Percentiles rank a stretch among this genome's conserved stretches.
These are phyloP conservation scores for Bellardia pandia DNA, from an alignment of 2,888 invertebrate genomes.

Conservation along the genomic window DNA sequence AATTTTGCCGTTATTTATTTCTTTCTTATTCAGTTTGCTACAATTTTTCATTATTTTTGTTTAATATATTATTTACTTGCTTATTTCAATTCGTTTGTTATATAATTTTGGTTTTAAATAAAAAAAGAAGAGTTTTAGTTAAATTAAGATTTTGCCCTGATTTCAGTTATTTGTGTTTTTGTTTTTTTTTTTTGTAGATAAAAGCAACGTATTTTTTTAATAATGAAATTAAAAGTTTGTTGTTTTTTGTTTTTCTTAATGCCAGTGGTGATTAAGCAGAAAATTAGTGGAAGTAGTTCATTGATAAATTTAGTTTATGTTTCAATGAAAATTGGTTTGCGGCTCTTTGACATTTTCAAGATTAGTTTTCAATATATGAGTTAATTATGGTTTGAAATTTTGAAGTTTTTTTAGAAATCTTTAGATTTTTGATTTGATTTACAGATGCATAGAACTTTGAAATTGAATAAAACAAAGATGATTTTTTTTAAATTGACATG, in stretches of 20 bases:
- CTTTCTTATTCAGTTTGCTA: constrained; percentile 33
- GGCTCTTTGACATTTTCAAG: not conserved
- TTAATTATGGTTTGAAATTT: too few species aligned
- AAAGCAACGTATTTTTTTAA: constrained; percentile 25
- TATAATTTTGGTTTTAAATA: not conserved
- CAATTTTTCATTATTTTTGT: not conserved
- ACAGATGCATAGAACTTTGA: too few species aligned
- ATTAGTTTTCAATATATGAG: not conserved
- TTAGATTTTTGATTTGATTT: too few species aligned
- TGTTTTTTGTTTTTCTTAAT: not conserved
- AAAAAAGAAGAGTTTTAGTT: constrained; percentile 23
- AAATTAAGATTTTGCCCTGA: constrained; percentile 44
- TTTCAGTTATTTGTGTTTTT: constrained; percentile 32
- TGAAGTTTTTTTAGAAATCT: too few species aligned
- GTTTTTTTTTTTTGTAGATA: not conserved
- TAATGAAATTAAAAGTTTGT: constrained; percentile 61
- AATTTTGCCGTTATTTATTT: constrained; percentile 35
- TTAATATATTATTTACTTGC: constrained; percentile 57
- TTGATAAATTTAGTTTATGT: not conserved
- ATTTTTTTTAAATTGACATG: too few species aligned
- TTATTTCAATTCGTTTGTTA: constrained; percentile 7
- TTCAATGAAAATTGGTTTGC: not conserved
- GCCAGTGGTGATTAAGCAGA: constrained; percentile 50
- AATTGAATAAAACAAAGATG: too few species aligned
- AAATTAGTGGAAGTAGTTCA: constrained; percentile 18